A percentile compares a stretch with the other conserved stretches of the same genome.
Evolutionary conservation across 2,797 vertebrate species (phyloP).

Genomic region (Discoglossus pictus): DNA sequence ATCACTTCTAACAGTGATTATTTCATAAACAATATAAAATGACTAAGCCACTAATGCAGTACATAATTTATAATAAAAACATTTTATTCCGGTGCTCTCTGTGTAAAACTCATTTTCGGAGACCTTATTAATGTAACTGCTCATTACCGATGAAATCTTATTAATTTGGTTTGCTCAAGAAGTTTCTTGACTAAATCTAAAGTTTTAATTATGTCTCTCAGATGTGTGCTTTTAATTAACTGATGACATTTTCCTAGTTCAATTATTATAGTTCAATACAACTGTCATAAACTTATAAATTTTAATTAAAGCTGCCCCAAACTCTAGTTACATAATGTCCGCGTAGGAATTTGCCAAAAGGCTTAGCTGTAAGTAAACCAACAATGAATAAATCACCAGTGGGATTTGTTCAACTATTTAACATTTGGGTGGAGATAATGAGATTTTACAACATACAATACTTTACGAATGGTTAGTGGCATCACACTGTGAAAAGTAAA

Average conservation of each 20-base stretch:
- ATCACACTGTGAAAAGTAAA: conserved; percentile 27
- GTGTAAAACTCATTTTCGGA: conserved; percentile 21
- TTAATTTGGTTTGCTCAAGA: conserved; percentile 58
- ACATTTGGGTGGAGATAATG: conserved; percentile 70
- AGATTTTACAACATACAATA: conserved; percentile 62
- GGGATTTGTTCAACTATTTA: conserved; percentile 73
- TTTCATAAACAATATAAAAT: conserved; percentile 1
- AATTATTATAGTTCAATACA: conserved; percentile 68
- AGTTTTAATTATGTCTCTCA: conserved; percentile 71
- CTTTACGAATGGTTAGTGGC: conserved; percentile 58
- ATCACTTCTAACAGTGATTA: conserved; percentile 2
- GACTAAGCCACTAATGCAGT: background rate
- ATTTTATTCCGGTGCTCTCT: conserved; percentile 3
- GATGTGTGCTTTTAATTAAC: conserved; percentile 72
- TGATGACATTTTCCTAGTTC: conserved; percentile 70
- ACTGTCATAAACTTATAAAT: conserved; percentile 63
- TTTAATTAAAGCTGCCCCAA: conserved; percentile 50
- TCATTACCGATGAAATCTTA: conserved; percentile 54
- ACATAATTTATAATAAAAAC: conserved; percentile 11
- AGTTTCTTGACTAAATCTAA: conserved; percentile 57
- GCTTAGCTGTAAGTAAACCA: conserved; percentile 70
- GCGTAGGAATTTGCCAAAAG: conserved; percentile 69
- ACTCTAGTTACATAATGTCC: conserved; percentile 59
- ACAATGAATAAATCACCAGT: conserved; percentile 65
- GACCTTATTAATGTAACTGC: conserved; percentile 25